Evolutionary conservation across 1,140 invertebrate genomes (phyloP).

Genomic region (Hetaerina americana): DNA sequence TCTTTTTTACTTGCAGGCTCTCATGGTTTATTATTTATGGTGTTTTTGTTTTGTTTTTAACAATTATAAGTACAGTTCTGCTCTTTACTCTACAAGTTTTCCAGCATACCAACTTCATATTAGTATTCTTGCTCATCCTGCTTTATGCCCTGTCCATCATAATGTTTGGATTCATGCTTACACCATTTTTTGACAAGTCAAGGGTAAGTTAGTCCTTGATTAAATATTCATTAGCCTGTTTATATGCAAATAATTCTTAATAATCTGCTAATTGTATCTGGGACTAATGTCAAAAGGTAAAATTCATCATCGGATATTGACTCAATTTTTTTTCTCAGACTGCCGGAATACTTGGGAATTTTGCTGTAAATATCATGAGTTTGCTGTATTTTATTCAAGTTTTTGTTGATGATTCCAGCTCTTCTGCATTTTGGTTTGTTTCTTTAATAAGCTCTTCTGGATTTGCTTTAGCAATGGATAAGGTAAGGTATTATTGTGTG

Average conservation of each 20-base stretch:
- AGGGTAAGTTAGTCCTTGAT: conserved; percentile 39
- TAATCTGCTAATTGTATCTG: too few species aligned
- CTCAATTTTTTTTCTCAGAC: conserved; percentile 37
- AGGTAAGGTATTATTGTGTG: conserved; percentile 46
- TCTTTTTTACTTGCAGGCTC: conserved; percentile 41
- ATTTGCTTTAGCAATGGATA: conserved; percentile 70
- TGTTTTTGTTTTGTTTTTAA: conserved; percentile 53
- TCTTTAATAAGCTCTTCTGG: conserved; percentile 69
- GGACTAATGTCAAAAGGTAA: too few species aligned
- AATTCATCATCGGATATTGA: background rate
- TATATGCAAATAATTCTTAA: background rate
- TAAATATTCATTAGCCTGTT: background rate
- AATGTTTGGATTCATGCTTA: conserved; percentile 69
- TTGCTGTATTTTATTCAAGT: conserved; percentile 67
- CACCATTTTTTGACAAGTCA: conserved; percentile 74
- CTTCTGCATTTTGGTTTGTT: conserved; percentile 55
- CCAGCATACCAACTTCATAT: conserved; percentile 58
- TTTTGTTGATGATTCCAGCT: conserved; percentile 49
- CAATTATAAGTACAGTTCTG: conserved; percentile 53
- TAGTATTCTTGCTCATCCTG: conserved; percentile 64
- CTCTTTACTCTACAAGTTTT: conserved; percentile 59
- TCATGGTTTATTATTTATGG: conserved; percentile 76
- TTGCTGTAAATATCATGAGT: conserved; percentile 60
- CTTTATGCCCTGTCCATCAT: conserved; percentile 72
- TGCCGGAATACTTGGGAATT: conserved; percentile 63